Conservation (phyloP, 2,113 vertebrate species). For the Rhinolophus ferrumequinum region DNA sequence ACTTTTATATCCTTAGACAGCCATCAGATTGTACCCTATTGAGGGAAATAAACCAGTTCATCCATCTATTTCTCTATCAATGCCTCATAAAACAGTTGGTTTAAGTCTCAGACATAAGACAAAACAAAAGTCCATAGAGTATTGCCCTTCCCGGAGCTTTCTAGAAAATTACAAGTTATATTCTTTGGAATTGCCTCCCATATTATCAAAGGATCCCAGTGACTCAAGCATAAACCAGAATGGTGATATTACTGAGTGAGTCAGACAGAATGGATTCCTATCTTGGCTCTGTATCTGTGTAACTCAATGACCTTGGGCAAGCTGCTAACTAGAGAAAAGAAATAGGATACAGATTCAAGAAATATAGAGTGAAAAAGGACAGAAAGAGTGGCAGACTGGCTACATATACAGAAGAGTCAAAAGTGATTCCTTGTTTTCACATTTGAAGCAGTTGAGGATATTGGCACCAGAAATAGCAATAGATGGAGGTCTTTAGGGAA, state of each 20-base stretch:
- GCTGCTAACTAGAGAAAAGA: not conserved
- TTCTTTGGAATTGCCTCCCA: slow-evolving; percentile 39
- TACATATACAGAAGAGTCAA: not conserved
- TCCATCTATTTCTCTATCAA: slow-evolving; percentile 63
- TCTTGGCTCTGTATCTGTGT: not conserved
- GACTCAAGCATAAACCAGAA: slow-evolving; percentile 47
- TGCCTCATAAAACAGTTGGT: slow-evolving; percentile 64
- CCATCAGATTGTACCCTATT: not conserved
- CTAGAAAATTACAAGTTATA: slow-evolving; percentile 65
- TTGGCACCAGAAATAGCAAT: not conserved
- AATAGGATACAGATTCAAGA: not conserved
- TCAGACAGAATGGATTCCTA: slow-evolving; percentile 27
- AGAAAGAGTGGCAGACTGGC: not conserved
- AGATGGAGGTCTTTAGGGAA: not conserved
- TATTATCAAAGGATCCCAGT: slow-evolving; percentile 38
- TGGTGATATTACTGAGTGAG: slow-evolving; percentile 36
- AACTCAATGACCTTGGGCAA: not conserved
- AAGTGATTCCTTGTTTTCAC: not conserved
- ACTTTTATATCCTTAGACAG: slow-evolving; percentile 7
- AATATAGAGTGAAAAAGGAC: not conserved
- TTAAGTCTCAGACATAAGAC: slow-evolving; percentile 65
- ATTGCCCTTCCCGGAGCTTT: slow-evolving; percentile 59
- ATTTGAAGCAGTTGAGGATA: not conserved
- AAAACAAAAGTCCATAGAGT: slow-evolving; percentile 52
- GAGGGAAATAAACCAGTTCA: slow-evolving; percentile 59